Evolutionary conservation across 2,113 vertebrate species (phyloP).

Genomic region (Tichodroma muraria): DNA sequence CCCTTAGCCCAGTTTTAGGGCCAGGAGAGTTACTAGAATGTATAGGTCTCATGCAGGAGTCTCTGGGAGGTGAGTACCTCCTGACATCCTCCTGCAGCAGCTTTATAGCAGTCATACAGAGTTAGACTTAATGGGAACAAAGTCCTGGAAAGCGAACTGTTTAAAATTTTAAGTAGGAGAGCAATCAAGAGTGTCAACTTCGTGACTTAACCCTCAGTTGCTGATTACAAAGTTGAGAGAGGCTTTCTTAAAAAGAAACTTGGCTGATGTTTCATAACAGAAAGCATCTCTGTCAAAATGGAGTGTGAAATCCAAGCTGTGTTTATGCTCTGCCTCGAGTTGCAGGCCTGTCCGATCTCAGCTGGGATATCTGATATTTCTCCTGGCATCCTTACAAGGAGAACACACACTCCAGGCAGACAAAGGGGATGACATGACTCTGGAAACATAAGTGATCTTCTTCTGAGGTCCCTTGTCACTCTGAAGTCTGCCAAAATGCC

Average conservation of each 20-base stretch:
- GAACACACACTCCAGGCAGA: background rate
- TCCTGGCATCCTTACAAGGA: background rate
- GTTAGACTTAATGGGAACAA: background rate
- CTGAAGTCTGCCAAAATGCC: background rate
- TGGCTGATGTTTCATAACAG: background rate
- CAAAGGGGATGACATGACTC: background rate
- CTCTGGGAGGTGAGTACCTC: background rate
- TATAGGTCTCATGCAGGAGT: background rate
- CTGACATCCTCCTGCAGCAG: background rate
- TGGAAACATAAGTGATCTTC: background rate
- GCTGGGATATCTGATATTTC: background rate
- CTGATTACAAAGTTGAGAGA: background rate
- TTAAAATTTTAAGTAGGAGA: background rate
- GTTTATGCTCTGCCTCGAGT: background rate
- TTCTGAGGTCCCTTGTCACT: background rate
- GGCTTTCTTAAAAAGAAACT: background rate
- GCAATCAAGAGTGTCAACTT: background rate
- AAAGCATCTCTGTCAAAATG: background rate
- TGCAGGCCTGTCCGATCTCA: background rate
- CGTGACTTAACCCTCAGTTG: background rate
- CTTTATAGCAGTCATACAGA: background rate
- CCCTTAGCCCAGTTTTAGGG: background rate
- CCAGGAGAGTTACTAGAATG: background rate
- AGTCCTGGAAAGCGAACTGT: background rate
- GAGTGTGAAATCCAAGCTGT: background rate